Evolutionary conservation across 1,140 invertebrate genomes (phyloP).

Genomic region (Trachymyrmex cornetzi): DNA sequence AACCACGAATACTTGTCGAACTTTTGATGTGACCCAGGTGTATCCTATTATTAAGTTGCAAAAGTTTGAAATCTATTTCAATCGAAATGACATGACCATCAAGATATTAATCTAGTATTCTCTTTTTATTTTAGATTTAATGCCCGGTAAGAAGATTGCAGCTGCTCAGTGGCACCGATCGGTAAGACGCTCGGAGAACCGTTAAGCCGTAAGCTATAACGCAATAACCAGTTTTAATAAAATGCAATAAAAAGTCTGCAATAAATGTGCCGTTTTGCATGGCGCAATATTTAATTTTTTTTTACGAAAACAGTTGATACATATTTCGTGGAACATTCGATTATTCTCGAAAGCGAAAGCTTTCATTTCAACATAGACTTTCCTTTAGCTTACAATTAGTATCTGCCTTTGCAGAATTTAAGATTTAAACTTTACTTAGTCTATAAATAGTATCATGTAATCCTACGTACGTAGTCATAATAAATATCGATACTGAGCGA

Average conservation of each 20-base stretch:
- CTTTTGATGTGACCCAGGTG: slow-evolving; percentile 1
- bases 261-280: background rate
- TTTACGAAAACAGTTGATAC: background rate
- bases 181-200: slow-evolving; percentile 62
- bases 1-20: slow-evolving; percentile 22
- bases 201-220: slow-evolving; percentile 43
- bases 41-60: slow-evolving; percentile 31
- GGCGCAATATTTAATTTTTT: background rate
- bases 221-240: slow-evolving; percentile 33
- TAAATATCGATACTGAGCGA: background rate
- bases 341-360: background rate
- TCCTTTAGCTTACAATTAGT: background rate
- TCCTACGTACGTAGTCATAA: background rate
- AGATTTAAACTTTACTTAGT: background rate
- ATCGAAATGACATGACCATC: slow-evolving; percentile 34
- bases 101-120: slow-evolving; percentile 46
- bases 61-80: slow-evolving; percentile 37
- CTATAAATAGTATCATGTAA: background rate
- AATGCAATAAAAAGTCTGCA: slow-evolving; percentile 7
- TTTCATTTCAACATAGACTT: background rate
- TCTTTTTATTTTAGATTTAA: slow-evolving; percentile 70
- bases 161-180: slow-evolving; percentile 59
- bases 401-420: background rate
- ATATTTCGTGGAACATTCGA: background rate
- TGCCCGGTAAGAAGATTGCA: slow-evolving; percentile 61